Percentiles rank a stretch among this genome's conserved stretches.
These are phyloP conservation scores for Sinonovacula constricta DNA, from an alignment of 1,140 invertebrate species.

Conservation along the genomic window DNA sequence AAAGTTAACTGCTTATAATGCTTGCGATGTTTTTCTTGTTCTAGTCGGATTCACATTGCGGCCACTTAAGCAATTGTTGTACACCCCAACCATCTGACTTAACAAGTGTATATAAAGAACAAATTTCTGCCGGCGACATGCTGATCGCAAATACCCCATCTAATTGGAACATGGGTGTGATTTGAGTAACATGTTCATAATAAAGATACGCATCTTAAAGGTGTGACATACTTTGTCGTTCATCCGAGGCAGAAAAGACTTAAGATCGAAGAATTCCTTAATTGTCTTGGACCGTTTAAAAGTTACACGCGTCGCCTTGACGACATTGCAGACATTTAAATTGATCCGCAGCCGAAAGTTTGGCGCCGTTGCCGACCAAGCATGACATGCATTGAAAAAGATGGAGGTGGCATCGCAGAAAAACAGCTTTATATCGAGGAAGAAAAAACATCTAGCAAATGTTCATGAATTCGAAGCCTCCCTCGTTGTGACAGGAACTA, in stretches of 20 bases:
- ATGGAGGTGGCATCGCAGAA: slow-evolving; percentile 4
- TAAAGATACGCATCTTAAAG: background rate
- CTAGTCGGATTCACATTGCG: too few relatives aligned
- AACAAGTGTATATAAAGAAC: too few relatives aligned
- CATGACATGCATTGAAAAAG: slow-evolving; percentile 34
- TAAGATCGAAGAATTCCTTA: background rate
- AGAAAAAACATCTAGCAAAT: too few relatives aligned
- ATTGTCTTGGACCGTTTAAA: background rate
- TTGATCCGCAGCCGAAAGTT: slow-evolving; percentile 37
- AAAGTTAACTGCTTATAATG: too few relatives aligned
- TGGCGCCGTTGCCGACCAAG: slow-evolving; percentile 49
- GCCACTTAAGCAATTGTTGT: too few relatives aligned
- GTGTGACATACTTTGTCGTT: background rate
- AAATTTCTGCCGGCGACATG: too few relatives aligned
- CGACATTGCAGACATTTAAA: slow-evolving; percentile 33
- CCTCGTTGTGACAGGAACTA: too few relatives aligned
- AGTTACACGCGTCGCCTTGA: background rate
- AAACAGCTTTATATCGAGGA: too few relatives aligned
- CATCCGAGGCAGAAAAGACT: background rate
- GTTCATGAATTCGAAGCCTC: too few relatives aligned
- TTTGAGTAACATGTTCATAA: background rate
- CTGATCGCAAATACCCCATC: too few relatives aligned
- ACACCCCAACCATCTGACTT: too few relatives aligned
- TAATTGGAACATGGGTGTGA: background rate
- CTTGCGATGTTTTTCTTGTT: too few relatives aligned